Conservation (phyloP, 2,797 vertebrate genomes). For the Poeciliopsis turneri region DNA sequence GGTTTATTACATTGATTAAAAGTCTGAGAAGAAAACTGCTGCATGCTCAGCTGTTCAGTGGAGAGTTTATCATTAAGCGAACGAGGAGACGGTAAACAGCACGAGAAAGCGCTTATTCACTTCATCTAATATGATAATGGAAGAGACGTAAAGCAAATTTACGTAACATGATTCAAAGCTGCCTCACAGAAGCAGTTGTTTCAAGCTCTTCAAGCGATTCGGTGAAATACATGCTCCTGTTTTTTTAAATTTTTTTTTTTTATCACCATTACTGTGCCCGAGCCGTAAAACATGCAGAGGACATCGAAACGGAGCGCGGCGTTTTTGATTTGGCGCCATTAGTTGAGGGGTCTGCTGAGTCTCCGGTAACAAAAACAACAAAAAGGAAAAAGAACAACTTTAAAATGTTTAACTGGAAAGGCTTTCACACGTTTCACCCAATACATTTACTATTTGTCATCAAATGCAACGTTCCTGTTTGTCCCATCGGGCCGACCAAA, state of each 20-base stretch:
- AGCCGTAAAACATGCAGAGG: neutral
- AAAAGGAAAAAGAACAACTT: neutral
- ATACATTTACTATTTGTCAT: neutral
- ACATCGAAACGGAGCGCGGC: neutral
- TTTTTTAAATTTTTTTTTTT: neutral
- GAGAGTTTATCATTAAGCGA: neutral
- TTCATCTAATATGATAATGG: neutral
- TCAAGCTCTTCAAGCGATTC: neutral
- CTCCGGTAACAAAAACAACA: neutral
- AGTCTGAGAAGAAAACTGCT: neutral
- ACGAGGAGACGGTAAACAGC: neutral
- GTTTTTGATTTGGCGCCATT: neutral
- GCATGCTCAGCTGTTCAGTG: neutral
- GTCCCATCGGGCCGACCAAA: neutral
- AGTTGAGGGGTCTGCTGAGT: neutral
- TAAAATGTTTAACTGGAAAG: neutral
- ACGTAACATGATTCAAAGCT: neutral
- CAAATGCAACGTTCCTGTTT: neutral
- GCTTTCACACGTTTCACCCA: neutral
- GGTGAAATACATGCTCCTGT: neutral
- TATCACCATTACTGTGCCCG: neutral
- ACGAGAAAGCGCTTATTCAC: neutral
- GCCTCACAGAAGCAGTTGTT: neutral
- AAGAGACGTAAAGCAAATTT: neutral
- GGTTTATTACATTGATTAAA: slow-evolving; percentile 8